A percentile compares a stretch with the other conserved stretches of the same genome.
Evolutionary conservation across 2,113 vertebrate species (phyloP).

Genomic region (Thermophis baileyi): DNA sequence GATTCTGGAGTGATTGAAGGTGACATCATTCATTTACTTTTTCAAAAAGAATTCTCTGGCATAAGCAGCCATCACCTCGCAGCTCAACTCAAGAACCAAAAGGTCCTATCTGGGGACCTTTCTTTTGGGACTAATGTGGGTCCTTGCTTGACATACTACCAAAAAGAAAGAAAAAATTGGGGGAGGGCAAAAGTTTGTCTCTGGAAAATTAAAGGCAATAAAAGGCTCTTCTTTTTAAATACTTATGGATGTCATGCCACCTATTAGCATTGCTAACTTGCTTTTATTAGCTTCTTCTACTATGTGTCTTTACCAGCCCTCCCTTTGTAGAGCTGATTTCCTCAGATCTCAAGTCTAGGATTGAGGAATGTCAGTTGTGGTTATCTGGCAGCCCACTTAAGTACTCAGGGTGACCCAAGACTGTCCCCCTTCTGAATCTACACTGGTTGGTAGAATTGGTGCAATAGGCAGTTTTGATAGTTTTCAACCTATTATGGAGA

Average conservation of each 20-base stretch:
- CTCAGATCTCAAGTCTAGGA: background rate
- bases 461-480: background rate
- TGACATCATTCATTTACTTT: background rate
- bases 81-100: background rate
- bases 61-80: background rate
- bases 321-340: background rate
- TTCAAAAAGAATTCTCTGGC: rapidly evolving
- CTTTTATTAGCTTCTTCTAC: background rate
- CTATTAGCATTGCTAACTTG: background rate
- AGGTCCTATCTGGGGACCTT: background rate
- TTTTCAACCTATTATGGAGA: background rate
- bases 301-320: background rate
- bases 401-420: background rate
- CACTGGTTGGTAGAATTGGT: background rate
- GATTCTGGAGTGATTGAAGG: background rate
- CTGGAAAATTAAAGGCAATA: background rate
- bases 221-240: background rate
- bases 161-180: background rate
- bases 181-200: background rate
- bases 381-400: background rate
- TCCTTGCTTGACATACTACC: background rate
- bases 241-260: background rate
- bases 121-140: too few relatives aligned
- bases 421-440: background rate
- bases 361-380: background rate